These are phyloP conservation scores for Tiliqua scincoides DNA, from an alignment of 2,113 vertebrate genomes.

Conservation along the genomic window DNA sequence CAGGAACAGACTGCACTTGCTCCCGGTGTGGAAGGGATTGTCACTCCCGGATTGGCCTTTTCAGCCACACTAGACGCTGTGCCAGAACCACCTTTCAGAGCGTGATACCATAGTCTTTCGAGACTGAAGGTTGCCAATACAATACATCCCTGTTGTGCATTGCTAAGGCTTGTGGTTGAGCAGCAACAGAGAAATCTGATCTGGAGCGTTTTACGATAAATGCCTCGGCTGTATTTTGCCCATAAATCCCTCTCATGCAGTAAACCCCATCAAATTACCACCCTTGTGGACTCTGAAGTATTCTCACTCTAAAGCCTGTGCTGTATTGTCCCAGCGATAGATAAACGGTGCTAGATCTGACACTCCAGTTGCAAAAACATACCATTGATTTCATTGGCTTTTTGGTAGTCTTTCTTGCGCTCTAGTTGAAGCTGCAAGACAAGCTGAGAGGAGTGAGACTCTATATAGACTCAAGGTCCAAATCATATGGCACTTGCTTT, in stretches of 20 bases:
- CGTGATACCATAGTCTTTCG: too few species aligned
- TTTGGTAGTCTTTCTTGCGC: neutral
- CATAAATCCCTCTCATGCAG: neutral
- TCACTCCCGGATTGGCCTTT: too few species aligned
- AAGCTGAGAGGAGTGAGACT: neutral
- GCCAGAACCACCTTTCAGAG: too few species aligned
- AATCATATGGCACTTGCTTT: neutral
- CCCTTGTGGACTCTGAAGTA: neutral
- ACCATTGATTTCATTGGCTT: neutral
- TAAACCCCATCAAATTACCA: neutral
- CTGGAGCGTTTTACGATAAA: neutral
- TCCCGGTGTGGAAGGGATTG: too few species aligned
- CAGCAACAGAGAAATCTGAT: neutral
- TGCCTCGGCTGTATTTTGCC: neutral
- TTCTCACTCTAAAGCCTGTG: neutral
- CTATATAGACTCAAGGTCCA: neutral
- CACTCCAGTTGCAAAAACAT: neutral
- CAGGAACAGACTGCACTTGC: too few species aligned
- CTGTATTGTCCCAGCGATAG: neutral
- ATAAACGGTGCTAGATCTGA: neutral
- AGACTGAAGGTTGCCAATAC: too few species aligned
- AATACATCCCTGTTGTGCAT: neutral
- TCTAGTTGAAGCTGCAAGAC: neutral
- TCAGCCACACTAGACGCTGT: too few species aligned
- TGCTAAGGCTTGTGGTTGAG: neutral